Percentiles rank a stretch among this genome's conserved stretches.
Conservation (phyloP, 2,888 invertebrate genomes). For the Dysmachus trigonus region DNA sequence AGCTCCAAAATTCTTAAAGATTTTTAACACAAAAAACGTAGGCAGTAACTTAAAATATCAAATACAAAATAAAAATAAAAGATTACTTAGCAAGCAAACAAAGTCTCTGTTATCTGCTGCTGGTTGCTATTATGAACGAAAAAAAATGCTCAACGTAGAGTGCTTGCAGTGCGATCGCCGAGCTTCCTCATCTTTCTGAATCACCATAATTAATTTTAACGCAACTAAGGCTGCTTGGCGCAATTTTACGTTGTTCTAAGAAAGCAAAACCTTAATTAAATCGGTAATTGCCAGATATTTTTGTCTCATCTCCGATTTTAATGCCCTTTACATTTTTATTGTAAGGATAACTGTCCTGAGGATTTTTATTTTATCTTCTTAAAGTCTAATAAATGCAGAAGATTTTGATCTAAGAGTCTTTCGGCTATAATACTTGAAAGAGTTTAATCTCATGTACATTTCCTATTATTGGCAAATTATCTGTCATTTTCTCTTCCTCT, state of each 20-base stretch:
- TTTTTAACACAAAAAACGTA: neutral
- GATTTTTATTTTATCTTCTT: too few relatives aligned
- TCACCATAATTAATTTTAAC: neutral
- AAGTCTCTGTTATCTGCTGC: neutral
- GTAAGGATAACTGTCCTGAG: neutral
- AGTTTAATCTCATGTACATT: too few relatives aligned
- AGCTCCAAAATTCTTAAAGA: neutral
- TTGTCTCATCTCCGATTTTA: neutral
- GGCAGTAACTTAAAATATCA: neutral
- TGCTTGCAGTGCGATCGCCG: neutral
- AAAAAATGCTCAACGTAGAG: neutral
- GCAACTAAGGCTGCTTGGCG: neutral
- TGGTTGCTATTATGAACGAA: neutral
- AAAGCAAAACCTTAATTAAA: neutral
- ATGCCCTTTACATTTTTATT: neutral
- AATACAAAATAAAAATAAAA: neutral
- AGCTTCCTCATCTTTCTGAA: neutral
- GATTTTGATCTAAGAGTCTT: too few relatives aligned
- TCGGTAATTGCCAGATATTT: too few relatives aligned
- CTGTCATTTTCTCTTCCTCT: too few relatives aligned
- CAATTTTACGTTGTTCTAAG: neutral
- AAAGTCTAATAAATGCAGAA: too few relatives aligned
- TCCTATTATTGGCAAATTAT: too few relatives aligned
- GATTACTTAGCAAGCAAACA: neutral
- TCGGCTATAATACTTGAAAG: too few relatives aligned